These are phyloP conservation scores for Stenurella melanura DNA, from an alignment of 2,888 invertebrate species.

Conservation along the genomic window DNA sequence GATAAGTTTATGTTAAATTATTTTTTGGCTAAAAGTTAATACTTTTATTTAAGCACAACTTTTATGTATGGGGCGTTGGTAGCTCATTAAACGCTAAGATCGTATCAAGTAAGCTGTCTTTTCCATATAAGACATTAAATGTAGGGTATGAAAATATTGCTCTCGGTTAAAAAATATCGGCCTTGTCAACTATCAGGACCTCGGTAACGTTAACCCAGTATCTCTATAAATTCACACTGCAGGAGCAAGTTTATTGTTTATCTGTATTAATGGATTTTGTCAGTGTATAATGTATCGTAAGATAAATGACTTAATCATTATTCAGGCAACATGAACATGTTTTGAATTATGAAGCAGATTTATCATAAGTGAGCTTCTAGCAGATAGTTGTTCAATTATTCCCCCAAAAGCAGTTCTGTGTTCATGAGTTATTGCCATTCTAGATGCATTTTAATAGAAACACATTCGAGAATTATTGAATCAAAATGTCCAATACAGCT, in stretches of 20 bases:
- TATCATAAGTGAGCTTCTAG: neutral
- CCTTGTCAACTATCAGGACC: too few relatives aligned
- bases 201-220: too few relatives aligned
- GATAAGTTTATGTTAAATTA: too few relatives aligned
- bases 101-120: too few relatives aligned
- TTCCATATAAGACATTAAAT: too few relatives aligned
- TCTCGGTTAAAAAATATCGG: too few relatives aligned
- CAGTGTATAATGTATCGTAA: neutral
- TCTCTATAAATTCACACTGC: neutral
- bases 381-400: slow-evolving; percentile 2
- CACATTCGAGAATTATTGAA: slow-evolving; percentile 3
- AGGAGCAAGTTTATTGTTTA: neutral
- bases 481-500: neutral
- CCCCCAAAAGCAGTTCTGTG: neutral
- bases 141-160: too few relatives aligned
- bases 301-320: slow-evolving; percentile 7
- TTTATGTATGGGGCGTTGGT: too few relatives aligned
- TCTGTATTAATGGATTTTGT: slow-evolving; percentile 1
- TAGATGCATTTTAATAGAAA: slow-evolving; percentile 3
- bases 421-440: neutral
- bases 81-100: too few relatives aligned
- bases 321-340: neutral
- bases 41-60: too few relatives aligned
- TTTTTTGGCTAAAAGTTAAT: too few relatives aligned
- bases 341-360: slow-evolving; percentile 2